Evolutionary conservation across 2,797 vertebrate genomes (phyloP).

Genomic region (Pogonophryne albipinna): DNA sequence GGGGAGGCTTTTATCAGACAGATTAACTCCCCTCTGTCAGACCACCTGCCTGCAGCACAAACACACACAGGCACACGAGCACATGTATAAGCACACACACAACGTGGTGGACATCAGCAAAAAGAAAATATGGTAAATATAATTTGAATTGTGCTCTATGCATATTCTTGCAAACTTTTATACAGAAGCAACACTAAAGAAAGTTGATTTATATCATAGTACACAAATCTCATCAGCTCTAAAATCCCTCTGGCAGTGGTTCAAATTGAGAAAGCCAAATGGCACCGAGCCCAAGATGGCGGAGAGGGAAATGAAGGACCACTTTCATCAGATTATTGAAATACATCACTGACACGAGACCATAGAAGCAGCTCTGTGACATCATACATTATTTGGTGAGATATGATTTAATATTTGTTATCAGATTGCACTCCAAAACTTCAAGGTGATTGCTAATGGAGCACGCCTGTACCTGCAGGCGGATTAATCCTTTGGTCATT

Average conservation of each 20-base stretch:
- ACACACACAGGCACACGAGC: slow-evolving; percentile 13
- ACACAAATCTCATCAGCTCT: slow-evolving; percentile 56
- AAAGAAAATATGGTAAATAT: not conserved
- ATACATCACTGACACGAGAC: slow-evolving; percentile 39
- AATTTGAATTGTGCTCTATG: slow-evolving; percentile 8
- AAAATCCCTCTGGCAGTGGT: slow-evolving; percentile 54
- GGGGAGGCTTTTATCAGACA: slow-evolving; percentile 63
- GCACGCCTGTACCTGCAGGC: not conserved
- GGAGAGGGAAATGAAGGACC: slow-evolving; percentile 31
- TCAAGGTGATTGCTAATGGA: slow-evolving; percentile 40
- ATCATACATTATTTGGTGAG: slow-evolving; percentile 25
- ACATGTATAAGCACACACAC: not conserved
- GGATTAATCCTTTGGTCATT: slow-evolving; percentile 19
- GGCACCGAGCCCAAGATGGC: slow-evolving; percentile 47
- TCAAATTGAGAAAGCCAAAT: slow-evolving; percentile 55
- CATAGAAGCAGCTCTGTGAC: slow-evolving; percentile 17
- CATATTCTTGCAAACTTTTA: no score
- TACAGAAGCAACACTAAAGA: not conserved
- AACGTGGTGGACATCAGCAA: not conserved
- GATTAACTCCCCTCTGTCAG: slow-evolving; percentile 70
- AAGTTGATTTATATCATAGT: slow-evolving; percentile 23
- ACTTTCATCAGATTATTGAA: slow-evolving; percentile 60
- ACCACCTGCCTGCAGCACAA: slow-evolving; percentile 60
- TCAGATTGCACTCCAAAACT: slow-evolving; percentile 11
- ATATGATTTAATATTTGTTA: slow-evolving; percentile 36